Base-by-base conservation (phyloP, 2,113 vertebrate species). In the Chunga burmeisteri region DNA sequence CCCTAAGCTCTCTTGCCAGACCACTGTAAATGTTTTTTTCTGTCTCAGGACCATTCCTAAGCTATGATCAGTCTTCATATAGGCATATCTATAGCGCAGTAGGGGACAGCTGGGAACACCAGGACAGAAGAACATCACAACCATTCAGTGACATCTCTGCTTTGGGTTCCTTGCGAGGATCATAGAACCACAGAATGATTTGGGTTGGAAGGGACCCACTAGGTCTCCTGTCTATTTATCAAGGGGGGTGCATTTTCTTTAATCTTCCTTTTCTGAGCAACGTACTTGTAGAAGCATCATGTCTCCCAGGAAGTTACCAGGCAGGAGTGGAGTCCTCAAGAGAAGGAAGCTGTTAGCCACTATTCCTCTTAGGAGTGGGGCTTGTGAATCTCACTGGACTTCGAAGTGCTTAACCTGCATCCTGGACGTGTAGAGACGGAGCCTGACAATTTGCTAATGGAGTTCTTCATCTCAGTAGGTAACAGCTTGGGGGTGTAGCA, bases 231-330 rank as follows among this genome's bases (percentile, higher is more conserved):
- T 27, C 34, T 50, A 5, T 6, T 65, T 21, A 23, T 21, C 9
- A 32, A 16, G 16, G 42, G 10, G 16, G 4, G 18, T 23, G 9
- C 9, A 7, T 67, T 46, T 46, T 74, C 47, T 81, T 77, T 44
- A 32, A 38, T 32, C 34, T 52, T 36, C 11, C 6, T 50, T 86
- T 65, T 71, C 55, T 75, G 21, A 52, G 46, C 38, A 55, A 3
- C 0, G 0, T 25, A 12, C 32, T 25, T 9, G 1, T 10, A 56
- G 32, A 47, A 56, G 19, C 12, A 36, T 29, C 11, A 1, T 34
- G 23, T 52, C 6, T 89, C 34, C 17, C 7, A 53, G 47, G 71
- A 81, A 53, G 16, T 49, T n/a, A 13, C 2, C 50, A 36, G 50
- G 46, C 26, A 55, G 73, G 32, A 73, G 27, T 10, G 14, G 40